A percentile compares a stretch with the other conserved stretches of the same genome.
Evolutionary conservation across 2,797 vertebrate genomes (phyloP).

Genomic region (Aulostomus chinensis): DNA sequence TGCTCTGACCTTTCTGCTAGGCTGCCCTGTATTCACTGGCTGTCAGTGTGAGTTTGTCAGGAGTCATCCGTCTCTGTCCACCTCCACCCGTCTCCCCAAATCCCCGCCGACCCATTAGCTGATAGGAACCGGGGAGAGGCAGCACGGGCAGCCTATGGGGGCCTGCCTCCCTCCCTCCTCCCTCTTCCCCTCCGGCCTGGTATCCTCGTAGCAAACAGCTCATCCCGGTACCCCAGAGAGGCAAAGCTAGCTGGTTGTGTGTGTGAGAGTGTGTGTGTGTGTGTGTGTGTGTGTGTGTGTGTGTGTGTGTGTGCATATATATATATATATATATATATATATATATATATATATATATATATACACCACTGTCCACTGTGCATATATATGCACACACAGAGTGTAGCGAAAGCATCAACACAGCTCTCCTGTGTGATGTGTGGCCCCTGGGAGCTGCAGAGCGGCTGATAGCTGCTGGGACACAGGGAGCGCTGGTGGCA

Average conservation of each 20-base stretch:
- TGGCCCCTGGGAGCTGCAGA: slow-evolving; percentile 67
- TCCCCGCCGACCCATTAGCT: slow-evolving; percentile 81
- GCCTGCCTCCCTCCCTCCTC: slow-evolving; percentile 41
- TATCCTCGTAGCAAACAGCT: slow-evolving; percentile 65
- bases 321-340: slow-evolving; percentile 19
- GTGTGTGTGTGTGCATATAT: slow-evolving; percentile 36
- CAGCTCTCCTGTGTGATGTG: slow-evolving; percentile 73
- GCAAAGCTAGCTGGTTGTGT: slow-evolving; percentile 45
- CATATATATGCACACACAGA: slow-evolving; percentile 33
- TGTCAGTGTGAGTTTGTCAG: slow-evolving; percentile 81
- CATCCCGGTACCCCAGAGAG: slow-evolving; percentile 72
- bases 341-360: slow-evolving; percentile 40
- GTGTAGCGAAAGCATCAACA: slow-evolving; percentile 73
- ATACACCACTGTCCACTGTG: no score
- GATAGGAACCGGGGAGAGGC: slow-evolving; percentile 74
- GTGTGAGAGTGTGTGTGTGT: slow-evolving; percentile 38
- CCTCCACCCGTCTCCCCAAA: slow-evolving; percentile 75
- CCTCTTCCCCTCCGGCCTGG: slow-evolving; percentile 36
- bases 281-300: slow-evolving; percentile 13
- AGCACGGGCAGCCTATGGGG: slow-evolving; percentile 62
- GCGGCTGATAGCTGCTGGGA: slow-evolving; percentile 71
- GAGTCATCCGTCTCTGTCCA: slow-evolving; percentile 81
- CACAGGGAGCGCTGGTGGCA: slow-evolving; percentile 61
- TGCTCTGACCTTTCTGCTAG: slow-evolving; percentile 82
- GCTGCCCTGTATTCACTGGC: slow-evolving; percentile 82